phyloP scores from a whole-genome alignment of 1,140 invertebrate species.

The Steinernema feltiae region DNA sequence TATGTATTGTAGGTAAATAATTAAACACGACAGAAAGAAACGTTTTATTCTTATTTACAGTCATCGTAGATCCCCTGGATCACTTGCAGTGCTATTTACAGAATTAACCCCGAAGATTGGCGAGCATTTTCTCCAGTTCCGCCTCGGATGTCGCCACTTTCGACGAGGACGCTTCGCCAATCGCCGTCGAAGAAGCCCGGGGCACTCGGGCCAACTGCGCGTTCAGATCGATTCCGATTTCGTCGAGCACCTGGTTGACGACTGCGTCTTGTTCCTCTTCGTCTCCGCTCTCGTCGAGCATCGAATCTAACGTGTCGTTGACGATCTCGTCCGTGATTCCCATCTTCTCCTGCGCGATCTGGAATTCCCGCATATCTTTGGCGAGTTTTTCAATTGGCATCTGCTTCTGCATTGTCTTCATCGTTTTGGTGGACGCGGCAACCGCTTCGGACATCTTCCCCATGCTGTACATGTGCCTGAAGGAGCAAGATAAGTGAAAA shows the following conservation, averaged over 20 bases:
- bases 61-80: not conserved
- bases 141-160: not conserved
- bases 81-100: not conserved
- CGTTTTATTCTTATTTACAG: too few species aligned
- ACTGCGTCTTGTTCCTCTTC: conserved; percentile 80
- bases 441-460: conserved; percentile 77
- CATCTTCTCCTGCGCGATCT: conserved; percentile 75
- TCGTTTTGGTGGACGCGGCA: conserved; percentile 71
- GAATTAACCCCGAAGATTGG: not conserved
- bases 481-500: conserved; percentile 28
- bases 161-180: conserved; percentile 1
- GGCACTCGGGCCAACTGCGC: conserved; percentile 67
- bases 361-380: conserved; percentile 74
- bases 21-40: too few species aligned
- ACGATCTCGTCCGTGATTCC: conserved; percentile 92
- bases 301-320: conserved; percentile 81
- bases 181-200: not conserved
- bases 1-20: not conserved
- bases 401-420: conserved; percentile 78
- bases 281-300: conserved; percentile 78
- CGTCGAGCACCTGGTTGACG: conserved; percentile 80
- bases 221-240: conserved; percentile 88
- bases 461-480: conserved; percentile 77
- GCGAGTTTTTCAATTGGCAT: conserved; percentile 78
- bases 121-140: not conserved